Percentiles rank a stretch among this genome's conserved stretches.
Conservation (phyloP, 1,140 invertebrate species). For the Drosophila pseudoananassae region DNA sequence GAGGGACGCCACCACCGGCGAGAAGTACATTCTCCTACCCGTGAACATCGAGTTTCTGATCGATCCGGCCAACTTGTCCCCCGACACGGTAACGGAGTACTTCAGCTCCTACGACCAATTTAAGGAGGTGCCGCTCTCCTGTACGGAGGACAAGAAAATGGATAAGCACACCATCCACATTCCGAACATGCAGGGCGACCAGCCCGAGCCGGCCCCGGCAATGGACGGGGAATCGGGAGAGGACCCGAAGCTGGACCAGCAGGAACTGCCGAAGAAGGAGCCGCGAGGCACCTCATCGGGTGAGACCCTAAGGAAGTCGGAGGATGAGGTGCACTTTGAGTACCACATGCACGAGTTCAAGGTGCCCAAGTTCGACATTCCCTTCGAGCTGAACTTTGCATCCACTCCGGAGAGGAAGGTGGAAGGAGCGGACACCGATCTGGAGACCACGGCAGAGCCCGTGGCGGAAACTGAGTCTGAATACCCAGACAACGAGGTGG, state of each 20-base stretch:
- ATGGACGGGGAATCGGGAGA: neutral
- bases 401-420: neutral
- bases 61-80: neutral
- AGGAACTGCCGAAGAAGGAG: neutral
- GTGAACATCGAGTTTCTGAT: constrained; percentile 46
- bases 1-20: constrained; percentile 37
- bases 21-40: constrained; percentile 52
- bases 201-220: neutral
- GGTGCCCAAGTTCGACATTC: constrained; percentile 12
- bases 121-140: neutral
- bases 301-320: neutral
- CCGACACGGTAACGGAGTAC: neutral
- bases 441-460: neutral
- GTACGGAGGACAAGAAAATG: neutral
- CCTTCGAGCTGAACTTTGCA: constrained; percentile 3
- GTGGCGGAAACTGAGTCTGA: neutral
- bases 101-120: neutral
- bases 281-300: neutral
- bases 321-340: neutral
- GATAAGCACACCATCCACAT: neutral
- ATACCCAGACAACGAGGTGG: no score
- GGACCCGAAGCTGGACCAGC: no score
- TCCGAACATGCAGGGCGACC: neutral
- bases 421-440: neutral
- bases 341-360: neutral